Evolutionary conservation across 2,797 vertebrate species (phyloP), one percentile per base, ranked within the genome.

Genomic region (Loriculus beryllinus): DNA sequence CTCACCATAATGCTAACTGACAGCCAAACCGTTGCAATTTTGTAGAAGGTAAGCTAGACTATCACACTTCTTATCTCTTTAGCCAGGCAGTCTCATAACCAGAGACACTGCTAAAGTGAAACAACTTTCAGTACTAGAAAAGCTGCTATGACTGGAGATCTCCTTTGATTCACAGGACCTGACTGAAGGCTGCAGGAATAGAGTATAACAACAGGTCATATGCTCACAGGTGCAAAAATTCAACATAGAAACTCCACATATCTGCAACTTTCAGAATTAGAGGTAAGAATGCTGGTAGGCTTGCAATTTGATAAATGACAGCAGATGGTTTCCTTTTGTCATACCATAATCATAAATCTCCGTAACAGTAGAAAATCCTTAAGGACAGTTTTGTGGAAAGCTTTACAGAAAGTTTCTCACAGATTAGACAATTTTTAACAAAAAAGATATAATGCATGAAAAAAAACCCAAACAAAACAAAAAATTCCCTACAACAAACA

Each of bases 1-100:
- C 76, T 96, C 82, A 83, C 82, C 5, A 2, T 93, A 95, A 90
- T 95, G 80, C 94, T 96, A 95, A 97, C 86, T 96, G 97, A 86
- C 93, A 97, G 92, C 70, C 92, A 97, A 94, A 85, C 65, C 90
- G 52, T 90, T 96, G 90, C 64, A 92, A 60, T 93, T 93, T 84
- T 70, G 39, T 54, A 49, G 74, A 83, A 95, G 67, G 64, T 95
- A 63, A 91, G 5, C 29, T 84, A 91, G 62, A 80, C 31, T 70
- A 88, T 86, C 51, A 63, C 57, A 1, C 74, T 79, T 90, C 43
- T 37, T 93, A 85, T 80, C 93, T 90, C 93, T 96, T 93, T 96
- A 94, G 88, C 92, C 93, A 95, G 92, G 86, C 68, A 95, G 88
- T 33, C 45, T 52, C 4, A n/a, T 5, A 92, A 64, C 45, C 82